These are phyloP conservation scores for Dissostichus mawsoni DNA, from an alignment of 2,113 vertebrate genomes.

Conservation along the genomic window DNA sequence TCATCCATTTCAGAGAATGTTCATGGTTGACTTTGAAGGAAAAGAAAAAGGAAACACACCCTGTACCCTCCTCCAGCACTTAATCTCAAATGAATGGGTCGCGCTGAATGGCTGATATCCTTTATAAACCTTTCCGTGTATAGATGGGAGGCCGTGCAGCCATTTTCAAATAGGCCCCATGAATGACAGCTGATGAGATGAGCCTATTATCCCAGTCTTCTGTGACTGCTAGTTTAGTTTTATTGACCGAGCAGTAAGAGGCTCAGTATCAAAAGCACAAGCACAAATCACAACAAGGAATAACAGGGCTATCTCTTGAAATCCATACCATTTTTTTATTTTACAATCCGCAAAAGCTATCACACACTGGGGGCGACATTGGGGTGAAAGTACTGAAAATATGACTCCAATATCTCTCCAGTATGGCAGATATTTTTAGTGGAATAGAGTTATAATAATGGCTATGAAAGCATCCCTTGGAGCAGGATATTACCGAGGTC, in stretches of 20 bases:
- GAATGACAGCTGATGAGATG: slow-evolving; percentile 72
- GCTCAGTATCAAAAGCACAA: slow-evolving; percentile 58
- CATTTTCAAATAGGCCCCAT: slow-evolving; percentile 51
- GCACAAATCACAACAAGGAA: slow-evolving; percentile 71
- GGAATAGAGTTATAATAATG: slow-evolving; percentile 76
- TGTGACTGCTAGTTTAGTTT: slow-evolving; percentile 66
- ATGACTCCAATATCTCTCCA: slow-evolving; percentile 72
- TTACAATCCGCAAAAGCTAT: slow-evolving; percentile 55
- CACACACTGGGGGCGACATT: slow-evolving; percentile 50
- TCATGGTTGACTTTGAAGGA: slow-evolving; percentile 63
- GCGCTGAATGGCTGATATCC: slow-evolving; percentile 37
- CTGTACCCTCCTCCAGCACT: slow-evolving; percentile 4
- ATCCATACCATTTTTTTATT: slow-evolving; percentile 42
- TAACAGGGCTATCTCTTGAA: slow-evolving; percentile 59
- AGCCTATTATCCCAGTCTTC: slow-evolving; percentile 57
- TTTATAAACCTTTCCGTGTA: slow-evolving; percentile 57
- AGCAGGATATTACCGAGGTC: slow-evolving; percentile 73
- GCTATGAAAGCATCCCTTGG: slow-evolving; percentile 70
- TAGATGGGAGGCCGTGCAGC: slow-evolving; percentile 36
- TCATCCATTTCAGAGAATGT: slow-evolving; percentile 35
- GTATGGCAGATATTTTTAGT: slow-evolving; percentile 63
- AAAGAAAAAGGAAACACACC: slow-evolving; percentile 21
- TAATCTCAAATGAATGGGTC: slow-evolving; percentile 59
- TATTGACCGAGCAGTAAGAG: slow-evolving; percentile 70
- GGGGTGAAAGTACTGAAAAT: slow-evolving; percentile 69